phyloP scores from a whole-genome alignment of 1,140 invertebrate species.

The Sitobion miscanthi region DNA sequence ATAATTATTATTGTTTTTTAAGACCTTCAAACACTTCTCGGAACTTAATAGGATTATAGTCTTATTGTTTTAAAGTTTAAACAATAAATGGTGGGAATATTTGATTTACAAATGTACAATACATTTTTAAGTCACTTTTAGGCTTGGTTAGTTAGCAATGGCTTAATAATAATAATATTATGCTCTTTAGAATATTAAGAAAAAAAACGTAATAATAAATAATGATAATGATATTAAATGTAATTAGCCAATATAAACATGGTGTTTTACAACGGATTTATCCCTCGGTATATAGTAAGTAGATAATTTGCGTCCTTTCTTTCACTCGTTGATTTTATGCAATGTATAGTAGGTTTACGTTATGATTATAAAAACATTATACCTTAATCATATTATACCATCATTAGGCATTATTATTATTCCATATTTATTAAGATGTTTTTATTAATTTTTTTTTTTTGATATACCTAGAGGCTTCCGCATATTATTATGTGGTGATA shows the following conservation, averaged over 20 bases:
- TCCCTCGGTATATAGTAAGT: not conserved
- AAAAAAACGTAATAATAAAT: not conserved
- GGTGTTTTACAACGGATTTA: constrained; percentile 23
- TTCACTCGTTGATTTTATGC: not conserved
- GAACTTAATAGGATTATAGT: not conserved
- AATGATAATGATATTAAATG: not conserved
- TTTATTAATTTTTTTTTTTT: not conserved
- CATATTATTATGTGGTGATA: not conserved
- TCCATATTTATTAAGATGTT: constrained; percentile 5
- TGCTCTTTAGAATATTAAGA: not conserved
- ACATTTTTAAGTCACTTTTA: not conserved
- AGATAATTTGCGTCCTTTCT: not conserved
- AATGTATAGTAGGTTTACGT: not conserved
- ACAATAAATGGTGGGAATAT: constrained; percentile 16
- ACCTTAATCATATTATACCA: not conserved
- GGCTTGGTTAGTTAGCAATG: not conserved
- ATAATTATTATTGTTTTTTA: constrained; percentile 12
- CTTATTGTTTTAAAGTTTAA: not conserved
- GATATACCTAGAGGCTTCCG: not conserved
- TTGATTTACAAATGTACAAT: not conserved
- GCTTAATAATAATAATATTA: not conserved
- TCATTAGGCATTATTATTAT: not conserved
- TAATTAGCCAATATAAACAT: constrained; percentile 11
- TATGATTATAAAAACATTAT: constrained; percentile 14
- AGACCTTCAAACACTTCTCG: constrained; percentile 3